A percentile compares a stretch with the other conserved stretches of the same genome.
Conservation (phyloP, 2,113 vertebrate species). For the Dicaeum eximium region DNA sequence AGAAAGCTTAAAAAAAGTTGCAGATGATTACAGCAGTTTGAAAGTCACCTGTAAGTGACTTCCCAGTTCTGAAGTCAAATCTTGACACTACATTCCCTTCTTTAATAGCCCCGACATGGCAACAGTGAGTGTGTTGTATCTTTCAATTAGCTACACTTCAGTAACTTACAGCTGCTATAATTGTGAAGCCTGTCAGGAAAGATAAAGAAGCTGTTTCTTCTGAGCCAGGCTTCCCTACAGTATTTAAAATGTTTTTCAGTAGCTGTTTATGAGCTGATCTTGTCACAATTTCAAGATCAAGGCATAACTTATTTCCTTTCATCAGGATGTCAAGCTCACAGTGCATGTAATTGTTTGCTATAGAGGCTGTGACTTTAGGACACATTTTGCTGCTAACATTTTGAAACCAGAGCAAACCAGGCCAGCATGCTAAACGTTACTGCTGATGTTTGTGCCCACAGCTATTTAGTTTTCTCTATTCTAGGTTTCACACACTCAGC, state of each 20-base stretch:
- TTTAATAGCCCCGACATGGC: background rate
- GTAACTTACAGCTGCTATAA: background rate
- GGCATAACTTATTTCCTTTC: conserved; percentile 15
- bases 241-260: background rate
- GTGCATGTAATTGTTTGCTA: background rate
- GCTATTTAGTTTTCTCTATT: background rate
- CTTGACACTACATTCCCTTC: background rate
- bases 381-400: background rate
- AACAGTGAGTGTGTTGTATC: background rate
- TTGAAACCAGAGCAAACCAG: background rate
- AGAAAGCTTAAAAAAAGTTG: background rate
- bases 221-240: background rate
- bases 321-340: background rate
- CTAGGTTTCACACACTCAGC: background rate
- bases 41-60: background rate
- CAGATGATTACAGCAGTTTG: background rate
- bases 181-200: background rate
- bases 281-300: conserved; percentile 27
- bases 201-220: conserved; percentile 13
- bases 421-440: background rate
- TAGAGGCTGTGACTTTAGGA: background rate
- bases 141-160: background rate
- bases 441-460: background rate
- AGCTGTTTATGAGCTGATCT: conserved; percentile 5
- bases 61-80: background rate